Evolutionary conservation across 1,140 invertebrate species (phyloP).

Genomic region (Lepidurus apus): DNA sequence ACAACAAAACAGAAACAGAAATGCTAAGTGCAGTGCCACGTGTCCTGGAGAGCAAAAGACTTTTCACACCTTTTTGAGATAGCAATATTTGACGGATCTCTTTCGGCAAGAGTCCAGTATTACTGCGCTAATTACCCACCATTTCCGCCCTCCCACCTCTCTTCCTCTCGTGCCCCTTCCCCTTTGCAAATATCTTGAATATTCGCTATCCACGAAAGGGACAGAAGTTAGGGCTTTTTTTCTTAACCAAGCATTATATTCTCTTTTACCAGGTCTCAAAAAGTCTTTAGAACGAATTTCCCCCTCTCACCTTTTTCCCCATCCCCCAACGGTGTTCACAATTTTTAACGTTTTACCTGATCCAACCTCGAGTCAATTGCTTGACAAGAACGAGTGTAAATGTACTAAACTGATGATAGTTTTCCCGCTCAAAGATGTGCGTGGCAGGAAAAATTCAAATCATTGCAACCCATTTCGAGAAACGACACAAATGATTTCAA

Average conservation of each 20-base stretch:
- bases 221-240: neutral
- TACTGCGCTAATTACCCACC: conserved; percentile 10
- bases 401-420: conserved; percentile 5
- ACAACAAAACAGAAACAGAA: neutral
- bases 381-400: conserved; percentile 6
- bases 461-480: neutral
- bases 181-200: neutral
- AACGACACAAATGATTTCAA: neutral
- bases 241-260: neutral
- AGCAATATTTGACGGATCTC: conserved; percentile 18
- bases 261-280: neutral
- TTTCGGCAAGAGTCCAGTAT: conserved; percentile 21
- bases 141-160: neutral
- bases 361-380: conserved; percentile 2
- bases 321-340: conserved; percentile 6
- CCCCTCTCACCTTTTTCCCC: neutral
- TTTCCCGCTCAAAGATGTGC: conserved; percentile 13
- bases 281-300: neutral
- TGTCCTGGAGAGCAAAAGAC: neutral
- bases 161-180: neutral
- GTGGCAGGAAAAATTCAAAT: neutral
- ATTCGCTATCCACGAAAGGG: neutral
- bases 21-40: neutral
- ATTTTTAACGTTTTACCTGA: conserved; percentile 17
- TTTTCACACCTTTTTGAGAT: neutral